Percentiles rank a stretch among this genome's conserved stretches.
phyloP scores from a whole-genome alignment of 1,140 invertebrate genomes.

The Gyrodactylus salaris region DNA sequence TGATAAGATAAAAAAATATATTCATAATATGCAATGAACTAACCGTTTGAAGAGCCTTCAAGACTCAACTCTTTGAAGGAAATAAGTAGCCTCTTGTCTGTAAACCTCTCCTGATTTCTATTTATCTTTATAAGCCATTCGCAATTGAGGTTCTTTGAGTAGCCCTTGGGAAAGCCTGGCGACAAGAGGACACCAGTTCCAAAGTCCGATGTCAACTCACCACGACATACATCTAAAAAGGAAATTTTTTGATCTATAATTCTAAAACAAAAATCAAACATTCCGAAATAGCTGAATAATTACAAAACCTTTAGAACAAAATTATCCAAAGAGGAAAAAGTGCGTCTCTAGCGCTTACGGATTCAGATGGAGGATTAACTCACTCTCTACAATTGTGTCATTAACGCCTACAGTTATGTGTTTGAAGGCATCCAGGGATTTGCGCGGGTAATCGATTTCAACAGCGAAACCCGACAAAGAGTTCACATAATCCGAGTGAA shows the following conservation, averaged over 20 bases:
- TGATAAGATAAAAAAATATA: too few relatives aligned
- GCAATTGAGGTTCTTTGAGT: background rate
- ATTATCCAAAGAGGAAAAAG: background rate
- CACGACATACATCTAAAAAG: background rate
- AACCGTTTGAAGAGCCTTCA: background rate
- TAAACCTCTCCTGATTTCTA: background rate
- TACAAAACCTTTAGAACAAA: background rate
- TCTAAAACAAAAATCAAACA: background rate
- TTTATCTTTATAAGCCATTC: background rate
- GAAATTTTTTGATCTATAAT: background rate
- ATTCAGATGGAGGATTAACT: too few relatives aligned
- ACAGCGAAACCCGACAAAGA: background rate
- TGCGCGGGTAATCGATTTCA: background rate
- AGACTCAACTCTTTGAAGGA: background rate
- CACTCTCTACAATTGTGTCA: too few relatives aligned
- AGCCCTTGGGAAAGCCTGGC: background rate
- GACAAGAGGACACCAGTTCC: background rate
- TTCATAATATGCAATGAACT: too few relatives aligned
- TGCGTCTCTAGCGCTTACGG: background rate
- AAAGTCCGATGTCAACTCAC: background rate
- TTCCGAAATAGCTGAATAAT: background rate
- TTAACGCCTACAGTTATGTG: too few relatives aligned
- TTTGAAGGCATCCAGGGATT: too few relatives aligned
- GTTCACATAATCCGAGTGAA: background rate
- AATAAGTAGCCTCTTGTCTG: background rate